phyloP scores from a whole-genome alignment of 2,888 invertebrate genomes.

The Plagodis pulveraria region DNA sequence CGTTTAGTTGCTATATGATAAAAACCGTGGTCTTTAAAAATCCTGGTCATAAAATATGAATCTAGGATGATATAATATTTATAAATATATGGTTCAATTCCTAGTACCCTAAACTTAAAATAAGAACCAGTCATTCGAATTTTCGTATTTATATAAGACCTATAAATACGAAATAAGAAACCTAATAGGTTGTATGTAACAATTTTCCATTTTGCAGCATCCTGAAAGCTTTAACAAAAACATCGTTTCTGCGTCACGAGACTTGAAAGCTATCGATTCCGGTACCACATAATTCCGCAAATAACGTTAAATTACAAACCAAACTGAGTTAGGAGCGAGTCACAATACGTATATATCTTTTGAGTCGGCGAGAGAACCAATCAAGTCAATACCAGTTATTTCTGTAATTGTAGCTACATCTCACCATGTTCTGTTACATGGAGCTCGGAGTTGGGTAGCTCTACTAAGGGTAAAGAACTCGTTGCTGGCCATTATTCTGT shows the following conservation, averaged over 20 bases:
- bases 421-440: constrained; percentile 35
- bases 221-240: no score
- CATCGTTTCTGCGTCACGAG: background rate
- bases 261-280: constrained; percentile 1
- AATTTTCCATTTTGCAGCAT: no score
- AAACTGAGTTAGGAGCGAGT: constrained; percentile 18
- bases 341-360: constrained; percentile 21
- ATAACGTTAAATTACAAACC: constrained; percentile 23
- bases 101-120: no score
- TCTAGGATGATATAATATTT: no score
- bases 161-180: no score
- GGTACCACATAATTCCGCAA: constrained; percentile 5
- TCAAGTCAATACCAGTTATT: constrained; percentile 45
- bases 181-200: no score
- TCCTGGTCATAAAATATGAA: no score
- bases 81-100: no score
- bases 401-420: constrained; percentile 43
- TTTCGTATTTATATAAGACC: no score
- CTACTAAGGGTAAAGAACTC: constrained; percentile 25
- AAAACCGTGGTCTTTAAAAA: no score
- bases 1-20: no score
- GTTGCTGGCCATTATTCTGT: background rate
- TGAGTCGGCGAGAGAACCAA: constrained; percentile 28
- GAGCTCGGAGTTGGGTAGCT: constrained; percentile 15
- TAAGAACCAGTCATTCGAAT: no score